A percentile compares a stretch with the other conserved stretches of the same genome.
Conservation (phyloP, 2,888 invertebrate species). For the Phrixothrix hirtus region DNA sequence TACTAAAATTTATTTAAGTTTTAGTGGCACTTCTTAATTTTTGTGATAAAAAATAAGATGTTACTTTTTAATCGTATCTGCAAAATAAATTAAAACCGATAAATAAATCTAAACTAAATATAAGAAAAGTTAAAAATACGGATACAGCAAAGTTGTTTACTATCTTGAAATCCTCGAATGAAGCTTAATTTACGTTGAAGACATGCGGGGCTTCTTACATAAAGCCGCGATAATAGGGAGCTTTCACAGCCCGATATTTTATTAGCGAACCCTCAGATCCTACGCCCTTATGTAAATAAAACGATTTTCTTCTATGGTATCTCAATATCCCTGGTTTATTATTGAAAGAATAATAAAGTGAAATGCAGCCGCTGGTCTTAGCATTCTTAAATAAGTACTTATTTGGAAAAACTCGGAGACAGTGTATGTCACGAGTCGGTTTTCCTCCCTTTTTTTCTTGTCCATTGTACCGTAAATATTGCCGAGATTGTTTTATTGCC, state of each 20-base stretch:
- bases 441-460: not conserved
- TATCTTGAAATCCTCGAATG: constrained; percentile 38
- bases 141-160: constrained; percentile 29
- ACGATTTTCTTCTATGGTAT: constrained; percentile 51
- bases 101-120: not conserved
- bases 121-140: constrained; percentile 1
- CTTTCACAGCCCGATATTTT: constrained; percentile 36
- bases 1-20: too few species aligned
- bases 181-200: constrained; percentile 41
- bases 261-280: constrained; percentile 32
- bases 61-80: not conserved
- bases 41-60: not conserved
- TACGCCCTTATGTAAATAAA: constrained; percentile 49
- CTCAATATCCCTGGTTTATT: constrained; percentile 33
- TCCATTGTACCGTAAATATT: not conserved
- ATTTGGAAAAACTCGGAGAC: too few species aligned
- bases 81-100: not conserved
- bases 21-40: not conserved
- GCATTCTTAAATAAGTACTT: too few species aligned
- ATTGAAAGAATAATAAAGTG: constrained; percentile 23
- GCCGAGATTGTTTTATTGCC: constrained; percentile 9
- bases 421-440: too few species aligned
- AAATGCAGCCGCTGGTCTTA: constrained; percentile 1
- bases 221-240: constrained; percentile 43
- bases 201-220: constrained; percentile 38